Percentiles rank a stretch among this genome's conserved stretches.
Conservation (phyloP, 1,140 invertebrate species). For the Platyscapa corneri region DNA sequence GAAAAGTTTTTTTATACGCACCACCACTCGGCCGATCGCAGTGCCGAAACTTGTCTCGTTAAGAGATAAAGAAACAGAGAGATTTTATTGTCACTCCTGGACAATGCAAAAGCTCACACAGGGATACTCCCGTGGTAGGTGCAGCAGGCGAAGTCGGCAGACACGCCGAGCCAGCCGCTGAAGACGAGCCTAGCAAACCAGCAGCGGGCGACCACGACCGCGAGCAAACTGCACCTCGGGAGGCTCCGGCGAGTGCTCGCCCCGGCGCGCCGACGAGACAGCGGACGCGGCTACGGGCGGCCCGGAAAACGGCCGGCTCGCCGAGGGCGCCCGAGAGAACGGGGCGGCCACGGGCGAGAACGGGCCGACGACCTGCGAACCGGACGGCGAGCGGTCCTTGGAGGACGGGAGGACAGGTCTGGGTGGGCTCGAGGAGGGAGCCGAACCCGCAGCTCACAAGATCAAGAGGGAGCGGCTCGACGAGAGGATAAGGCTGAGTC, state of each 20-base stretch:
- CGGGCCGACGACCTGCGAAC: constrained; percentile 50
- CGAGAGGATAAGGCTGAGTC: constrained; percentile 45
- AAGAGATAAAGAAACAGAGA: not conserved
- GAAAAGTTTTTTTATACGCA: too few relatives aligned
- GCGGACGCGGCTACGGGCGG: constrained; percentile 72
- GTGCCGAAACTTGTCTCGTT: too few relatives aligned
- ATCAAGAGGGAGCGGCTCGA: constrained; percentile 42
- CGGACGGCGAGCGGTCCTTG: constrained; percentile 57
- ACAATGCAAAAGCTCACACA: too few relatives aligned
- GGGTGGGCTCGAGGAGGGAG: not conserved
- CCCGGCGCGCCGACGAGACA: constrained; percentile 61
- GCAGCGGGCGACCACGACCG: constrained; percentile 61
- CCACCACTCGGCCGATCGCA: too few relatives aligned
- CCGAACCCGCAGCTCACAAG: not conserved
- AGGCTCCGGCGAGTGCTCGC: constrained; percentile 73
- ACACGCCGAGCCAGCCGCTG: constrained; percentile 55
- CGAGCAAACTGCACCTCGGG: constrained; percentile 59
- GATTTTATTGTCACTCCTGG: too few relatives aligned
- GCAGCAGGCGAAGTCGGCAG: constrained; percentile 63
- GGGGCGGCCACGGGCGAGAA: constrained; percentile 48
- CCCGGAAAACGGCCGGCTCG: constrained; percentile 54
- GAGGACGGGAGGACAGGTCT: constrained; percentile 54
- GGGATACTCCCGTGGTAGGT: constrained; percentile 30
- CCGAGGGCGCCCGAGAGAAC: constrained; percentile 57
- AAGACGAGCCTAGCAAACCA: constrained; percentile 60